Evolutionary conservation across 2,797 vertebrate species (phyloP).

Genomic region (Myripristis murdjan): DNA sequence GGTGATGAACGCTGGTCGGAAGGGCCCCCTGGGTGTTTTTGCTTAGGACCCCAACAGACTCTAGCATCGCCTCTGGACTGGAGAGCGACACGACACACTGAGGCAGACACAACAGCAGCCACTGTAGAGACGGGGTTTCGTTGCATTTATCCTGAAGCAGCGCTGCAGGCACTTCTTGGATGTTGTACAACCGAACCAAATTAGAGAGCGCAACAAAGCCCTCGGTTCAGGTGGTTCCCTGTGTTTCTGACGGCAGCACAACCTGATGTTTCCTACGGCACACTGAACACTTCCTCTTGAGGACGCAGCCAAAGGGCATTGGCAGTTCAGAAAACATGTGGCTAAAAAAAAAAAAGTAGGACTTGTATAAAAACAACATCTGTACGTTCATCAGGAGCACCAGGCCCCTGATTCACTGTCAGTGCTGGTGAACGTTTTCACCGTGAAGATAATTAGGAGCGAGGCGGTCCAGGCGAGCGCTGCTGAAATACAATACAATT

Average conservation of each 20-base stretch:
- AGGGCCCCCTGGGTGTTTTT: too few relatives aligned
- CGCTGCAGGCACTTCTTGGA: constrained; percentile 11
- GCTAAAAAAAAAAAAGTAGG: background rate
- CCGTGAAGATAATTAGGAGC: background rate
- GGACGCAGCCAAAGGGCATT: background rate
- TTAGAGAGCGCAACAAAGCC: constrained; percentile 15
- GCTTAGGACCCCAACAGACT: background rate
- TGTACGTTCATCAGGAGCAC: background rate
- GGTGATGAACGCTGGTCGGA: too few relatives aligned
- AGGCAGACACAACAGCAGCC: constrained; percentile 19
- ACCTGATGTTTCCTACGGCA: constrained; percentile 26
- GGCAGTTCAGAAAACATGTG: background rate
- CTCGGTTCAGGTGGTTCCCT: too few relatives aligned
- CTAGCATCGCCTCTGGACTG: constrained; percentile 11
- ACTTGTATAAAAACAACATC: background rate
- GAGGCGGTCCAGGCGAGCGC: background rate
- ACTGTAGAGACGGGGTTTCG: constrained; percentile 23
- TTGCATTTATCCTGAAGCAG: background rate
- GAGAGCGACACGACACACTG: background rate
- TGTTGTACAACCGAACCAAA: background rate
- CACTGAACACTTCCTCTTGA: background rate
- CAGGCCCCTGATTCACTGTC: background rate
- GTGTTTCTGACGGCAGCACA: constrained; percentile 23
- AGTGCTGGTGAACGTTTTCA: background rate
- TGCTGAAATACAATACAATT: background rate